A percentile compares a stretch with the other conserved stretches of the same genome.
Evolutionary conservation across 1,140 invertebrate genomes (phyloP).

Genomic region (Monochamus saltuarius): DNA sequence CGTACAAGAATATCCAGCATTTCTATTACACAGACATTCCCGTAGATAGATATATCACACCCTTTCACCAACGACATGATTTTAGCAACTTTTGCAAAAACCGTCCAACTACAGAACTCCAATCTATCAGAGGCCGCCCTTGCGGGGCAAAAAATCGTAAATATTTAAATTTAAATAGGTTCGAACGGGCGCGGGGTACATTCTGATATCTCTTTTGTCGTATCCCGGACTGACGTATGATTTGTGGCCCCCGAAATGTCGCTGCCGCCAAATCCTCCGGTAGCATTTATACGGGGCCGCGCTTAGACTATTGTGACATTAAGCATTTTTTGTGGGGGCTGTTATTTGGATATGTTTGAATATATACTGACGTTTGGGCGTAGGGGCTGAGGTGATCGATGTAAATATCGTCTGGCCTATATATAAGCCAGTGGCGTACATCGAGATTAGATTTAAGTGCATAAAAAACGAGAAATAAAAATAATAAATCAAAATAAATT

Average conservation of each 20-base stretch:
- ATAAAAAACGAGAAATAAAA: background rate
- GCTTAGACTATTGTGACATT: slow-evolving; percentile 14
- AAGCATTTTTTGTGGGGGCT: slow-evolving; percentile 10
- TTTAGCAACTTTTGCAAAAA: too few relatives aligned
- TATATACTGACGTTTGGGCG: slow-evolving; percentile 13
- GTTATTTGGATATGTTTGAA: slow-evolving; percentile 17
- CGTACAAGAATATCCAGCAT: too few relatives aligned
- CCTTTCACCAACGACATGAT: too few relatives aligned
- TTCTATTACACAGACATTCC: too few relatives aligned
- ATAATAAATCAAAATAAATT: too few relatives aligned
- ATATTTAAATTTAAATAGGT: too few relatives aligned
- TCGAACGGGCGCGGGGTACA: too few relatives aligned
- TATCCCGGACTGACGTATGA: slow-evolving; percentile 5
- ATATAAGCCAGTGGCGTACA: background rate
- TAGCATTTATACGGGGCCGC: background rate
- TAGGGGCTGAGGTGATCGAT: slow-evolving; percentile 11
- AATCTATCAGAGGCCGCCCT: too few relatives aligned
- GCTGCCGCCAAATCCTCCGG: background rate
- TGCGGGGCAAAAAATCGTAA: too few relatives aligned
- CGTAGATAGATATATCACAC: too few relatives aligned
- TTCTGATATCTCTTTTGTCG: too few relatives aligned
- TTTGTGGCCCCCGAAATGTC: slow-evolving; percentile 12
- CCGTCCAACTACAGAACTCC: too few relatives aligned
- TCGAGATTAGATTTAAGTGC: background rate
- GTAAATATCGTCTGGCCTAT: background rate